A percentile compares a stretch with the other conserved stretches of the same genome.
These are phyloP conservation scores for Heterocephalus glaber DNA, from an alignment of 2,113 vertebrate species.

Conservation along the genomic window DNA sequence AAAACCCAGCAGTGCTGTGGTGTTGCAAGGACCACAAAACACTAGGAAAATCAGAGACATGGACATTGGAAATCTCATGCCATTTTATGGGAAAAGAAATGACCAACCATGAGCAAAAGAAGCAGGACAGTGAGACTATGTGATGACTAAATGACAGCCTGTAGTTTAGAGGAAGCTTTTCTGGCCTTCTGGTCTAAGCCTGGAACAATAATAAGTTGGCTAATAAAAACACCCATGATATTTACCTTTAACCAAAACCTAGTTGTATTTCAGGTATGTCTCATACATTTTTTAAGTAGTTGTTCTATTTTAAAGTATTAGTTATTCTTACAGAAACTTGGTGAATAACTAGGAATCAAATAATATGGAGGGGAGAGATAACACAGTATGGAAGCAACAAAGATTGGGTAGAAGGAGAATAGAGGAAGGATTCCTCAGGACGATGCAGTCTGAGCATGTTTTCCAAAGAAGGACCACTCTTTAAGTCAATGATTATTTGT, in stretches of 20 bases:
- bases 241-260: background rate
- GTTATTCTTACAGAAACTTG: background rate
- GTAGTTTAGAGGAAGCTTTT: background rate
- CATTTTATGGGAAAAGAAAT: background rate
- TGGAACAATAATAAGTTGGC: background rate
- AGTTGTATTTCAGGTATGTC: background rate
- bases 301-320: too few relatives aligned
- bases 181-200: background rate
- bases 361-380: background rate
- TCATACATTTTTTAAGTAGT: background rate
- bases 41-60: background rate
- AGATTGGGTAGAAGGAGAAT: background rate
- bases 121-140: background rate
- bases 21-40: background rate
- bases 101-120: background rate
- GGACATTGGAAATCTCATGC: background rate
- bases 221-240: background rate
- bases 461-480: background rate
- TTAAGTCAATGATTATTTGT: background rate
- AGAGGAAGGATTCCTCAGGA: background rate
- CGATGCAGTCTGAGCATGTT: background rate
- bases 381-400: background rate
- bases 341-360: background rate
- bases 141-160: background rate
- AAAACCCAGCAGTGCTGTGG: background rate